A percentile compares a stretch with the other conserved stretches of the same genome.
Conservation (phyloP, 2,888 invertebrate genomes). For the Phragmatobia fuliginosa region DNA sequence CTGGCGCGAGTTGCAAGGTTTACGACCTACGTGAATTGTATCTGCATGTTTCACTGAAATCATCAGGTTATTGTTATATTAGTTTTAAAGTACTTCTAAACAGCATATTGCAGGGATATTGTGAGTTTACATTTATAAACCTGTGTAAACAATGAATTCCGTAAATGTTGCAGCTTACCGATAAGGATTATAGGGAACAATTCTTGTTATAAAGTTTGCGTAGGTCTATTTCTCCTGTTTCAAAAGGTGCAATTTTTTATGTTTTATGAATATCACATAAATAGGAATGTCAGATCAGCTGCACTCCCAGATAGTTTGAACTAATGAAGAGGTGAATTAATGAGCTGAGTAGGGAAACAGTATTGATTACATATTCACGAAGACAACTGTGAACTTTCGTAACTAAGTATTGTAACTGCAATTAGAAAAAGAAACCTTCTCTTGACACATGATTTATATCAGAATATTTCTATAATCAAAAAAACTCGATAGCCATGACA, state of each 20-base stretch:
- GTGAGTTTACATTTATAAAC: slow-evolving; percentile 52
- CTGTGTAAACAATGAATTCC: slow-evolving; percentile 58
- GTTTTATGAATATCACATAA: slow-evolving; percentile 23
- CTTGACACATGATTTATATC: slow-evolving; percentile 4
- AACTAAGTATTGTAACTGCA: slow-evolving; percentile 26
- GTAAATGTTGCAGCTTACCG: slow-evolving; percentile 50
- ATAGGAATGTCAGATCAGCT: neutral
- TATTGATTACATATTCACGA: slow-evolving; percentile 35
- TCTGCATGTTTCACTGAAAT: slow-evolving; percentile 11
- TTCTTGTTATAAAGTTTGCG: slow-evolving; percentile 49
- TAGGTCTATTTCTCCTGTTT: slow-evolving; percentile 37
- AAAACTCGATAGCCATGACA: neutral
- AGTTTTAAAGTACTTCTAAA: slow-evolving; percentile 37
- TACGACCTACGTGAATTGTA: slow-evolving; percentile 16
- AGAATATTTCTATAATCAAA: neutral
- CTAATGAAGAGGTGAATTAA: neutral
- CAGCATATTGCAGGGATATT: slow-evolving; percentile 59
- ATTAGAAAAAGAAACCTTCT: slow-evolving; percentile 25
- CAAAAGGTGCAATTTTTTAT: neutral
- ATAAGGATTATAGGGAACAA: slow-evolving; percentile 53
- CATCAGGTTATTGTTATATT: slow-evolving; percentile 13
- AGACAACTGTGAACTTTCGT: slow-evolving; percentile 50
- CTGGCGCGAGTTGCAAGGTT: neutral
- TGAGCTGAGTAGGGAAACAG: neutral
- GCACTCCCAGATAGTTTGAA: neutral